Base-by-base conservation (phyloP, 1,140 invertebrate genomes). In the Drosophila mojavensis region DNA sequence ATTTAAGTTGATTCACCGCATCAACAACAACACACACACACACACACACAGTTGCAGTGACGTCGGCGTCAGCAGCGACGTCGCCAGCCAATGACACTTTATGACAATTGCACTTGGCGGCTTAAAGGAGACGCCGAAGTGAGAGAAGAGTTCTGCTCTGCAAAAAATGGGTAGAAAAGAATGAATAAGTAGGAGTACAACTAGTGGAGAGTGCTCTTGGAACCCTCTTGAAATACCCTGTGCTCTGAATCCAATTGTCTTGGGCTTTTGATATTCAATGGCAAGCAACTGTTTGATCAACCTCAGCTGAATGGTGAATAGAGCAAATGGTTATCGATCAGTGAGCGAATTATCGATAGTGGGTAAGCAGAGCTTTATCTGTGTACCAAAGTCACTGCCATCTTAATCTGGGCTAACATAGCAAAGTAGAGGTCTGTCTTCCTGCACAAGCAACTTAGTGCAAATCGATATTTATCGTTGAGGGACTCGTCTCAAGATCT, bases 1-100 rank as follows among this genome's bases (percentile, higher is more conserved):
- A 89, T 89, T 89, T 89, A 89, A 89, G 84, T 89, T 89, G 86
- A 89, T 89, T 89, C 84, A 89, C 85, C 84, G 80, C 84, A 86
- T 65, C 82, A 73, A 70, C 71, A 76, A 85, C 20, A 24, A 24
- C 20, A 24, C 67, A 81, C 64, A 58, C 39, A 67, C 59, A 56
- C 26, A 56, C 54, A 56, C 41, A 47, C 24, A 60, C 43, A 17
- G 26, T 26, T 30, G 43, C 67, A 15, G 58, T 39, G 53, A 6
- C 30, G 20, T 15, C 28, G 15, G 13, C 47, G 47, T 47, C 41
- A 20, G 36, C 36, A n/a, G 24, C 45, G 61, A 26, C 80, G 64
- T 73, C 74, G 85, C 70, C 84, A 90, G 84, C 84, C 84, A 89
- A 89, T 89, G 84, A 89, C 84, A 89, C 84, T 90, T 89, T 89